phyloP scores from a whole-genome alignment of 2,797 vertebrate species.

The Mycteria americana region DNA sequence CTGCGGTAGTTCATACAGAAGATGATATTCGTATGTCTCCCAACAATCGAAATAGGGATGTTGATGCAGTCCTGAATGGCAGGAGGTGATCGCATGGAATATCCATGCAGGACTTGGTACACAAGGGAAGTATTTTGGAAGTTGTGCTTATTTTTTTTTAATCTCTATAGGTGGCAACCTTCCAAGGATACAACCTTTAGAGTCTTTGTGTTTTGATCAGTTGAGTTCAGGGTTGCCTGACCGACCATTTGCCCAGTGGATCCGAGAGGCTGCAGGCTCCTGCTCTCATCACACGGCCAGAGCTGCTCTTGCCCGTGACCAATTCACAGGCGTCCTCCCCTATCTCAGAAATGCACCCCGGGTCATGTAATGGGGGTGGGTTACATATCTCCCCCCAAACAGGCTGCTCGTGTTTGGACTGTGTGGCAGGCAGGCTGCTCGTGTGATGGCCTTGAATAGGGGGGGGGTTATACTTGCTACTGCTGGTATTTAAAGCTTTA shows the following conservation, averaged over 20 bases:
- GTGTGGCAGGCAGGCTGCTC: accelerated
- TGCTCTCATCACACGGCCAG: accelerated
- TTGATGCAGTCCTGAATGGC: not conserved
- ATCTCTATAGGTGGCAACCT: not conserved
- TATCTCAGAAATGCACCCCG: not conserved
- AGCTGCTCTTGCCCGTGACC: not conserved
- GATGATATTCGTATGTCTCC: not conserved
- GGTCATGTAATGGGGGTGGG: no score
- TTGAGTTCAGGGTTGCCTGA: not conserved
- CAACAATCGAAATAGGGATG: not conserved
- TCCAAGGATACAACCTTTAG: not conserved
- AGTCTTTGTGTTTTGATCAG: not conserved
- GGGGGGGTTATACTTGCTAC: not conserved
- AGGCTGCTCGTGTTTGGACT: not conserved
- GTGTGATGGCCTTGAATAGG: not conserved
- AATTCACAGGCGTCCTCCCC: accelerated
- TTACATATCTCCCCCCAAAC: accelerated
- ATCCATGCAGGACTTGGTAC: not conserved
- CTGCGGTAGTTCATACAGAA: accelerated
- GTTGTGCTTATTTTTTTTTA: accelerated
- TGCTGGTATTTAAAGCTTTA: not conserved
- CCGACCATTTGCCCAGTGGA: accelerated
- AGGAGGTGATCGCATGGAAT: not conserved
- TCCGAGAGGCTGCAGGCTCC: not conserved
- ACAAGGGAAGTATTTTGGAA: not conserved